Conservation (phyloP, 2,113 vertebrate species). For the Oreotragus oreotragus region DNA sequence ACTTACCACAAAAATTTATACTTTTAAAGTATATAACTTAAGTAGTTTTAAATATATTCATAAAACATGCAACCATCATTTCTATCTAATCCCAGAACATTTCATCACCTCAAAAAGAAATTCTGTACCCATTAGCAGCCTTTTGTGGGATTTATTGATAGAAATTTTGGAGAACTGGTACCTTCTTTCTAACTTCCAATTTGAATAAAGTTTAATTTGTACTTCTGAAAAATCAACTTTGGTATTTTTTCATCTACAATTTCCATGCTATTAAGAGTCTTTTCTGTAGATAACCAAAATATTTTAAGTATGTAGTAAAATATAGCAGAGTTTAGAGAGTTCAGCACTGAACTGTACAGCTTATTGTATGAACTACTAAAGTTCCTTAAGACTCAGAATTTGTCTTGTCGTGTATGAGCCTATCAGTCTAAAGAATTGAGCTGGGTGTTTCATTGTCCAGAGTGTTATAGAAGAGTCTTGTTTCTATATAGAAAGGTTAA, state of each 20-base stretch:
- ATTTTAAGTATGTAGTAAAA: constrained; percentile 45
- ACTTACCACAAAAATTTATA: background rate
- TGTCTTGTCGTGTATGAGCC: background rate
- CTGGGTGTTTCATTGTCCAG: background rate
- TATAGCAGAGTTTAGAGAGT: background rate
- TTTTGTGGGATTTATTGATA: background rate
- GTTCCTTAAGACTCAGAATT: background rate
- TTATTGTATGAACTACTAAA: background rate
- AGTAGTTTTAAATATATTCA: background rate
- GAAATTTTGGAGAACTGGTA: background rate
- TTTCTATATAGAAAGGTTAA: background rate
- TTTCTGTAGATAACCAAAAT: constrained; percentile 45
- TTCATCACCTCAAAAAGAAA: background rate
- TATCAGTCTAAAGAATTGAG: background rate
- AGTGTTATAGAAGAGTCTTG: background rate
- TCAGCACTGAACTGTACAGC: background rate
- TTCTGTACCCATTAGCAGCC: background rate
- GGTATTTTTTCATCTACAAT: constrained; percentile 16
- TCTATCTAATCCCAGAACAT: background rate
- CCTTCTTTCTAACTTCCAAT: background rate
- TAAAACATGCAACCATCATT: background rate
- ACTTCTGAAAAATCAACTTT: constrained; percentile 27
- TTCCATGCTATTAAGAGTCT: constrained; percentile 22
- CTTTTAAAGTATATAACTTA: background rate
- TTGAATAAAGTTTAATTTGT: background rate